Evolutionary conservation across 2,797 vertebrate species (phyloP).

Genomic region (Gobio occitaniae): DNA sequence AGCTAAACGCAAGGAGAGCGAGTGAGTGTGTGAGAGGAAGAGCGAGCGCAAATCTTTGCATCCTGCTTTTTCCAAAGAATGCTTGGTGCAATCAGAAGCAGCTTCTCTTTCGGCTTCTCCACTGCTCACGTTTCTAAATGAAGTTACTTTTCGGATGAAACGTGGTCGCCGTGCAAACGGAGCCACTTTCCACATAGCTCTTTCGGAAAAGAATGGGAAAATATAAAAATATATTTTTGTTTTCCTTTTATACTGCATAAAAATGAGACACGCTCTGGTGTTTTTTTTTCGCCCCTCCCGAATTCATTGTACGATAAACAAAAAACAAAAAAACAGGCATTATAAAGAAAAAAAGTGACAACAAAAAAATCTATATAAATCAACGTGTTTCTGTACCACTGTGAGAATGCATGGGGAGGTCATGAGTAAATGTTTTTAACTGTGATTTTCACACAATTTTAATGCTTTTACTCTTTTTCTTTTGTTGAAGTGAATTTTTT

Average conservation of each 20-base stretch:
- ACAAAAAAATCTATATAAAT: conserved; percentile 45
- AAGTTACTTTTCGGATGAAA: conserved; percentile 59
- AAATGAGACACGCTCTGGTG: conserved; percentile 57
- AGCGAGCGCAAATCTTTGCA: conserved; percentile 74
- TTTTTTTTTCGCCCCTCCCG: conserved; percentile 24
- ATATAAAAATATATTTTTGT: conserved; percentile 73
- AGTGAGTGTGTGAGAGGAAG: conserved; percentile 18
- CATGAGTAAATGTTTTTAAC: conserved; percentile 61
- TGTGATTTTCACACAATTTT: conserved; percentile 61
- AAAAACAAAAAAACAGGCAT: background rate
- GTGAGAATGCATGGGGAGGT: conserved; percentile 77
- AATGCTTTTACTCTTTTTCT: conserved; percentile 58
- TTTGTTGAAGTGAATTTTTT: conserved; percentile 48
- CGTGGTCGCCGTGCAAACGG: conserved; percentile 67
- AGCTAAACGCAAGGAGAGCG: background rate
- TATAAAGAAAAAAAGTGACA: conserved; percentile 25
- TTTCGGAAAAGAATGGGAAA: conserved; percentile 62
- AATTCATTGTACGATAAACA: conserved; percentile 54
- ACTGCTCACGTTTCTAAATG: conserved; percentile 74
- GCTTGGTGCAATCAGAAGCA: conserved; percentile 83
- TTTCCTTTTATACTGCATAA: conserved; percentile 71
- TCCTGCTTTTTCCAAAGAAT: conserved; percentile 90
- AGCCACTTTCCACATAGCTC: conserved; percentile 65
- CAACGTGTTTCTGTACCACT: conserved; percentile 65
- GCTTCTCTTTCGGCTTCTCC: conserved; percentile 67